phyloP scores from a whole-genome alignment of 2,797 vertebrate genomes.

The Columba guinea region DNA sequence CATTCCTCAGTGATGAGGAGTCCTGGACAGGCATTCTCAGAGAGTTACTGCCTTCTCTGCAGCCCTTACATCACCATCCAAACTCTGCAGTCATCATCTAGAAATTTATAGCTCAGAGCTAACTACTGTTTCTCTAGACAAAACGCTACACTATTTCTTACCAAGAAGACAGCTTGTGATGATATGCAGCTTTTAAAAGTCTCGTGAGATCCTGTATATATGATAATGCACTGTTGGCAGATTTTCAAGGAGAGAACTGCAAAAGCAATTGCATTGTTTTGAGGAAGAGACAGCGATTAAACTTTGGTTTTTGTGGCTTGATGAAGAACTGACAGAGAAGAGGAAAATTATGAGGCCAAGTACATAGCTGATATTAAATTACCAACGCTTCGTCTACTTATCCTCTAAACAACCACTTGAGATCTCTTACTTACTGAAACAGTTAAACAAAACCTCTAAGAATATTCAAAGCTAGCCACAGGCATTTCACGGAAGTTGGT shows the following conservation, averaged over 20 bases:
- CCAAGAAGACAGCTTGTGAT: conserved; percentile 14
- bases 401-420: conserved; percentile 16
- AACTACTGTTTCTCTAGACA: conserved; percentile 48
- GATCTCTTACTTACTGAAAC: conserved; percentile 41
- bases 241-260: conserved; percentile 39
- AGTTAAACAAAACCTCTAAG: conserved; percentile 53
- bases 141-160: conserved; percentile 17
- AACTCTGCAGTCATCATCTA: conserved; percentile 33
- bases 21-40: conserved; percentile 11
- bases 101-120: conserved; percentile 45
- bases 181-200: conserved; percentile 27
- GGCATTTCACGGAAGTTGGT: conserved; percentile 37
- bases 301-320: conserved; percentile 41
- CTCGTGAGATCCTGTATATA: background rate
- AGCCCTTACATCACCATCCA: conserved; percentile 49
- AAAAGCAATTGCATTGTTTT: conserved; percentile 46
- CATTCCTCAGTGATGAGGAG: conserved; percentile 19
- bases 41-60: conserved; percentile 38
- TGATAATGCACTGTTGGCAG: conserved; percentile 42
- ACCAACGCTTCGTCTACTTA: conserved; percentile 32
- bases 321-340: conserved; percentile 4
- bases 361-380: conserved; percentile 12
- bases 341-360: background rate
- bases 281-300: conserved; percentile 31
- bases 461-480: conserved; percentile 33